A percentile compares a stretch with the other conserved stretches of the same genome.
phyloP scores from a whole-genome alignment of 1,140 invertebrate species.

The Andrena cerasifolii region DNA sequence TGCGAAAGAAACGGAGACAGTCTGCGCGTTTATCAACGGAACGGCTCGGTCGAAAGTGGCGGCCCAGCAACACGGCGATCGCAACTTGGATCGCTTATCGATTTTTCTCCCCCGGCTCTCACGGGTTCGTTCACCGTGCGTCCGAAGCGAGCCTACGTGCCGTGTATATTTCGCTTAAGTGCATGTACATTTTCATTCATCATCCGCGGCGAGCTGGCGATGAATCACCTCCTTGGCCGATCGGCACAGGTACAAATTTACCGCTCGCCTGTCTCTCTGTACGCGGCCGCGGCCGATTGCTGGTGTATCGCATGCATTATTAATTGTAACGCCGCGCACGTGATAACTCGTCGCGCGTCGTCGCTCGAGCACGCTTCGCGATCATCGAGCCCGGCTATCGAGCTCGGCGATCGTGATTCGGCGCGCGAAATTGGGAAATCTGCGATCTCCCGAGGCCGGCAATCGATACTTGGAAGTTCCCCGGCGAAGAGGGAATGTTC shows the following conservation, averaged over 20 bases:
- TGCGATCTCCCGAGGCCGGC: too few relatives aligned
- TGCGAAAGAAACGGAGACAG: neutral
- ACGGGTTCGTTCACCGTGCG: slow-evolving; percentile 33
- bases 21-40: slow-evolving; percentile 17
- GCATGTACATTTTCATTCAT: slow-evolving; percentile 63
- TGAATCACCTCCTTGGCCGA: slow-evolving; percentile 61
- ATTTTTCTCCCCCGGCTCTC: slow-evolving; percentile 9
- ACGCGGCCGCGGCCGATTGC: slow-evolving; percentile 21
- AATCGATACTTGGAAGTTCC: too few relatives aligned
- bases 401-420: too few relatives aligned
- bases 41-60: neutral
- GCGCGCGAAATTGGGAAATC: too few relatives aligned
- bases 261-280: slow-evolving; percentile 37
- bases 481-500: too few relatives aligned
- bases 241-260: slow-evolving; percentile 59
- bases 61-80: too few relatives aligned
- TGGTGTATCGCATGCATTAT: slow-evolving; percentile 61
- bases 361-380: neutral
- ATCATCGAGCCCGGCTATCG: too few relatives aligned
- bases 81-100: slow-evolving; percentile 8
- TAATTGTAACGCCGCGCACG: slow-evolving; percentile 54
- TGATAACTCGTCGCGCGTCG: slow-evolving; percentile 1
- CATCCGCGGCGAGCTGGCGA: slow-evolving; percentile 43
- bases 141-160: slow-evolving; percentile 7
- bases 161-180: slow-evolving; percentile 44